Conservation (phyloP, 2,113 vertebrate genomes). For the Lates calcarifer region DNA sequence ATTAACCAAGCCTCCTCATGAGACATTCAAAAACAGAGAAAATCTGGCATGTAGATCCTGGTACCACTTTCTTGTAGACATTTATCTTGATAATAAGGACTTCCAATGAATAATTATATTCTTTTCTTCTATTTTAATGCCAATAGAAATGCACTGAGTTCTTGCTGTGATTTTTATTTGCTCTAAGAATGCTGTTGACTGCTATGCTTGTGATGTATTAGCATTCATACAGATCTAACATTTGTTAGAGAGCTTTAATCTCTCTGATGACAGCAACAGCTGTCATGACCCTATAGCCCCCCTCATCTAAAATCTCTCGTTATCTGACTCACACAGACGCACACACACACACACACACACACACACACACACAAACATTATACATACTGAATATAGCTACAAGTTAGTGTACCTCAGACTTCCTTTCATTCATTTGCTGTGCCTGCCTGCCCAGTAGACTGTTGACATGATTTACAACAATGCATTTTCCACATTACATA, state of each 20-base stretch:
- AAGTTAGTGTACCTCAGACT: slow-evolving; percentile 38
- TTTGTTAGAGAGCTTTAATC: slow-evolving; percentile 37
- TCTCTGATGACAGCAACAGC: slow-evolving; percentile 36
- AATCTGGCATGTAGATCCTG: neutral
- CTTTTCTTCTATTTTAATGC: neutral
- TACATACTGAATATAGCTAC: slow-evolving; percentile 20
- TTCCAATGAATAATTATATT: neutral
- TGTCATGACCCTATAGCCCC: neutral
- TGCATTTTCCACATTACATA: slow-evolving; percentile 56
- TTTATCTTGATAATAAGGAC: neutral
- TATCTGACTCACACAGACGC: slow-evolving; percentile 29
- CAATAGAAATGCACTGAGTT: neutral
- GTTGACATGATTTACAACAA: slow-evolving; percentile 52
- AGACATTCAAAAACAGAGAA: neutral
- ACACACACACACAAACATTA: slow-evolving; percentile 20
- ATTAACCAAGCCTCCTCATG: neutral
- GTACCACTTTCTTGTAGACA: neutral
- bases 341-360: slow-evolving; percentile 29
- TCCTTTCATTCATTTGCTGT: slow-evolving; percentile 52
- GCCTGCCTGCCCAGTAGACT: slow-evolving; percentile 6
- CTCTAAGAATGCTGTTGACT: neutral
- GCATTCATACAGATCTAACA: slow-evolving; percentile 14
- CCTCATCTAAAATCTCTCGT: slow-evolving; percentile 7
- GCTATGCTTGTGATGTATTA: neutral
- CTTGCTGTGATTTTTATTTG: neutral